Evolutionary conservation across 1,140 invertebrate species (phyloP).

Genomic region (Camponotus floridanus): DNA sequence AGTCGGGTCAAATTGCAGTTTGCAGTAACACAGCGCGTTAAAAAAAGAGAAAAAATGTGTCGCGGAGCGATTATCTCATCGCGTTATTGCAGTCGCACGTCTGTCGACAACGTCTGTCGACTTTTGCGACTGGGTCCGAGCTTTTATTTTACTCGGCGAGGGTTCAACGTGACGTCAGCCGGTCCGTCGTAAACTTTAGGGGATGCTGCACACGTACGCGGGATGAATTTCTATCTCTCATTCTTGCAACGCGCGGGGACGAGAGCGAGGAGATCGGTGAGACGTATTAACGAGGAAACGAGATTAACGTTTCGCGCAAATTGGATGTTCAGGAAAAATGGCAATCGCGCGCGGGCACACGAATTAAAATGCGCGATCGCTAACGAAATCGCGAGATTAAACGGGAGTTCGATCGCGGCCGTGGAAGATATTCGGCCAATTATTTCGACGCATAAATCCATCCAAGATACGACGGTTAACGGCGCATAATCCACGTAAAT

Average conservation of each 20-base stretch:
- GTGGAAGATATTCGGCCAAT: slow-evolving; percentile 57
- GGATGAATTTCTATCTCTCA: slow-evolving; percentile 66
- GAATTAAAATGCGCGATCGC: slow-evolving; percentile 62
- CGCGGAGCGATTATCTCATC: slow-evolving; percentile 43
- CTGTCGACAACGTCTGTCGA: slow-evolving; percentile 50
- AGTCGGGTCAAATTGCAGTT: slow-evolving; percentile 30
- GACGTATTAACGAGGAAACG: slow-evolving; percentile 62
- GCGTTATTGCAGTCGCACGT: slow-evolving; percentile 50
- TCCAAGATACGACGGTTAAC: not conserved
- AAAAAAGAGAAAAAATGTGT: not conserved
- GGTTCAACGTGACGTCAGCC: slow-evolving; percentile 41
- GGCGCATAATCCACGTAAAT: slow-evolving; percentile 5
- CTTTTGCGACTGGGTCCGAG: slow-evolving; percentile 34
- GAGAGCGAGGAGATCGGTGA: not conserved
- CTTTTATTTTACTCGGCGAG: slow-evolving; percentile 31
- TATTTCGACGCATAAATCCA: slow-evolving; percentile 40
- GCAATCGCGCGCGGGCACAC: slow-evolving; percentile 36
- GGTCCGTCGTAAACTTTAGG: slow-evolving; percentile 63
- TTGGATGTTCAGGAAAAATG: slow-evolving; percentile 61
- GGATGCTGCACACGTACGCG: slow-evolving; percentile 65
- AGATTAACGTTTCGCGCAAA: slow-evolving; percentile 62
- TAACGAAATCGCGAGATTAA: slow-evolving; percentile 61
- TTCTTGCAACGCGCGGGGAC: not conserved
- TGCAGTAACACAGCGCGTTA: slow-evolving; percentile 4
- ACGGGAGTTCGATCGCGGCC: slow-evolving; percentile 52